Percentiles rank a stretch among this genome's conserved stretches.
Conservation (phyloP, 2,888 invertebrate genomes). For the Himalopsyche kuldschensis region DNA sequence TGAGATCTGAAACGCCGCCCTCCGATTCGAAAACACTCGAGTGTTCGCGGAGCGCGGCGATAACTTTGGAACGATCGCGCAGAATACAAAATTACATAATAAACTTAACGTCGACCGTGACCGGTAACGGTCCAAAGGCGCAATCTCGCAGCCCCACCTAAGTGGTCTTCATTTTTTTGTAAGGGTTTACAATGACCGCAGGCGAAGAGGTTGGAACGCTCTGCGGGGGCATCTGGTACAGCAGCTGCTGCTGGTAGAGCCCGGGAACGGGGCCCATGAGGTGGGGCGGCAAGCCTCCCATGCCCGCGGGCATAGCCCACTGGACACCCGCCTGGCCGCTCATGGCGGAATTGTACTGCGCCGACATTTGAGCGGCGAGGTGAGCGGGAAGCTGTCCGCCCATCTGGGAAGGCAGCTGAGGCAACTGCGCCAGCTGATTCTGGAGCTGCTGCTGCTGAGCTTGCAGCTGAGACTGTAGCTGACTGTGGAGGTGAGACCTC, state of each 20-base stretch:
- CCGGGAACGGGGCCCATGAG: slow-evolving; percentile 26
- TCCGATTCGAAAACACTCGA: neutral
- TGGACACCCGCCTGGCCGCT: slow-evolving; percentile 52
- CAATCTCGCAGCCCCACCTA: slow-evolving; percentile 48
- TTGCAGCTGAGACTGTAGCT: slow-evolving; percentile 44
- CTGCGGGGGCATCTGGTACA: slow-evolving; percentile 59
- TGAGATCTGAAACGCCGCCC: neutral
- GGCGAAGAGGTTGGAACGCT: slow-evolving; percentile 56
- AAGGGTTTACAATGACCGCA: slow-evolving; percentile 68
- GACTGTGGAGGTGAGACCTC: slow-evolving; percentile 40
- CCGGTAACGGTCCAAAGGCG: neutral
- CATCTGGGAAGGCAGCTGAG: slow-evolving; percentile 48
- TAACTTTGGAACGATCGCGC: slow-evolving; percentile 1
- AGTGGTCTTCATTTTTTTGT: slow-evolving; percentile 89
- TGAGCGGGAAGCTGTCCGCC: slow-evolving; percentile 43
- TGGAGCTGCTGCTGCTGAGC: slow-evolving; percentile 51
- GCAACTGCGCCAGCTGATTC: slow-evolving; percentile 41
- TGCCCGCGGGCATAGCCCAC: slow-evolving; percentile 44
- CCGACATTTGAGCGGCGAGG: slow-evolving; percentile 43
- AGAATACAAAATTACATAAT: neutral
- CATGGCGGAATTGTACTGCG: slow-evolving; percentile 38
- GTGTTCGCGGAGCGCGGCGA: neutral
- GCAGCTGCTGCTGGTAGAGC: slow-evolving; percentile 42
- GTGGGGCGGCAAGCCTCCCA: slow-evolving; percentile 44
- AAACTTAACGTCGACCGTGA: neutral